These are phyloP conservation scores for Himalopsyche kuldschensis DNA, from an alignment of 2,888 invertebrate genomes.

Conservation along the genomic window DNA sequence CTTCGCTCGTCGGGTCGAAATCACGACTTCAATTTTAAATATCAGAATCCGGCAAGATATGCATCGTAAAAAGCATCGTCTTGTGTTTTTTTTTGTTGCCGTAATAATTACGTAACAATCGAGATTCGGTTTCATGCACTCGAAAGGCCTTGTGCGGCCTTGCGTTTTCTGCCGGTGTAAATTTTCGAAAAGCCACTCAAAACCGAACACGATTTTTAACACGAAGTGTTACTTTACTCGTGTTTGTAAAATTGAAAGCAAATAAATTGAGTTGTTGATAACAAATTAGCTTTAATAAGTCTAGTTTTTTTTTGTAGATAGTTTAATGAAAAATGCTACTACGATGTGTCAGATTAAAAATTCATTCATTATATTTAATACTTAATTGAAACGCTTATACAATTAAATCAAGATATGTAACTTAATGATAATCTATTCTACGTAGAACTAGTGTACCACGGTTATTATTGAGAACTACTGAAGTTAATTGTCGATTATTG, in stretches of 20 bases:
- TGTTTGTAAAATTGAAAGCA: background rate
- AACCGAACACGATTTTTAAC: background rate
- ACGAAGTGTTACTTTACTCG: background rate
- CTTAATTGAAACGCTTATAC: too few relatives aligned
- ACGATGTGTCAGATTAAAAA: too few relatives aligned
- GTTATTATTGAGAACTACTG: too few relatives aligned
- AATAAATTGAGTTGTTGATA: background rate
- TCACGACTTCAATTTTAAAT: background rate
- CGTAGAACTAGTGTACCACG: too few relatives aligned
- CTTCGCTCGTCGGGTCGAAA: background rate
- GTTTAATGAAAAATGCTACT: too few relatives aligned
- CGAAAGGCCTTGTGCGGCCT: background rate
- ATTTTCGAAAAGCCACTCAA: background rate
- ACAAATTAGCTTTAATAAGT: background rate
- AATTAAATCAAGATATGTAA: too few relatives aligned
- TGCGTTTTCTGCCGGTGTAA: background rate
- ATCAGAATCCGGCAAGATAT: background rate
- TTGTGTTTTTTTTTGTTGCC: background rate
- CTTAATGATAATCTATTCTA: too few relatives aligned
- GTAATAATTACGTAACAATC: background rate
- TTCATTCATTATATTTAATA: too few relatives aligned
- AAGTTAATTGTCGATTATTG: too few relatives aligned
- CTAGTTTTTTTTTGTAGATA: too few relatives aligned
- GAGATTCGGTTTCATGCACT: background rate
- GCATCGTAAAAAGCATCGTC: background rate